phyloP scores from a whole-genome alignment of 2,113 vertebrate species.

The Esox niger region DNA sequence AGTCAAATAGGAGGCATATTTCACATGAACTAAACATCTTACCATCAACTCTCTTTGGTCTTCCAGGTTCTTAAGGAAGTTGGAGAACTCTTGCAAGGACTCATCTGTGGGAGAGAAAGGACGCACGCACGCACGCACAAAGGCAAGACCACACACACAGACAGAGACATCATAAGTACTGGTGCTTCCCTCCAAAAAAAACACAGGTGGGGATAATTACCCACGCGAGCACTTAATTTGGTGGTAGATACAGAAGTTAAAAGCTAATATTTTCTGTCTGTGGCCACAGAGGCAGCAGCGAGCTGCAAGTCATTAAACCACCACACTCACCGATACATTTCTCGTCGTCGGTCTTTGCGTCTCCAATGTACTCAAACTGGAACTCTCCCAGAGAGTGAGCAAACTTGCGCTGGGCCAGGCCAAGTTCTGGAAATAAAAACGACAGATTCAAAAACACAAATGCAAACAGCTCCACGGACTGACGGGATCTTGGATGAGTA shows the following conservation, averaged over 20 bases:
- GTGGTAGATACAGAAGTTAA: slow-evolving; percentile 19
- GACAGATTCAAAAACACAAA: background rate
- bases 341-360: slow-evolving; percentile 96
- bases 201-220: background rate
- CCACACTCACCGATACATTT: slow-evolving; percentile 85
- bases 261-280: slow-evolving; percentile 22
- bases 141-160: background rate
- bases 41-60: slow-evolving; percentile 98
- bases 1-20: slow-evolving; percentile 23
- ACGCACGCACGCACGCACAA: slow-evolving; percentile 18
- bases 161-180: slow-evolving; percentile 8
- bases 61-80: slow-evolving; percentile 91
- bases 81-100: slow-evolving; percentile 91
- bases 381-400: slow-evolving; percentile 92
- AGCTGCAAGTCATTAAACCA: slow-evolving; percentile 24
- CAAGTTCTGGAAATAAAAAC: slow-evolving; percentile 74
- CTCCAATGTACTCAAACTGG: slow-evolving; percentile 95
- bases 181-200: slow-evolving; percentile 9
- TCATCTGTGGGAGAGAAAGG: slow-evolving; percentile 80
- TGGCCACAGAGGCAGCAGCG: slow-evolving; percentile 13
- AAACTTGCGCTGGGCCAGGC: slow-evolving; percentile 91
- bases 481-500: too few species aligned
- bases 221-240: background rate
- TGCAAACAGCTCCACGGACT: background rate
- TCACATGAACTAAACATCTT: slow-evolving; percentile 58